Conservation (phyloP, 2,888 invertebrate species). For the Coelogynopora nodosa region DNA sequence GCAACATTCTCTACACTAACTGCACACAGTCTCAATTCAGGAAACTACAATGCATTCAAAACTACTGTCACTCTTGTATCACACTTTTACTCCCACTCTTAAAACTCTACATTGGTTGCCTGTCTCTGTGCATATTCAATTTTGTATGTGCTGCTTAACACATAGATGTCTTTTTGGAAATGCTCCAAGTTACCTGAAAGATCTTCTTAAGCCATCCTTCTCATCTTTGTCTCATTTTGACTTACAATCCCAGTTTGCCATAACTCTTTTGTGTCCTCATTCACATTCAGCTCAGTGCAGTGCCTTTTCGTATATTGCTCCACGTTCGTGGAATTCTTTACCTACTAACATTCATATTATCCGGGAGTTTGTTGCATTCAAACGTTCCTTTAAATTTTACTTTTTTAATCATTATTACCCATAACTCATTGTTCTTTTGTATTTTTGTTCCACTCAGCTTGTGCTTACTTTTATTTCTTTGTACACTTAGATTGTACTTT, state of each 20-base stretch:
- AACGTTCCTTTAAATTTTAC: constrained; percentile 5
- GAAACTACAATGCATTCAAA: constrained; percentile 5
- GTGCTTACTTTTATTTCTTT: neutral
- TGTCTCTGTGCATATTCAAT: neutral
- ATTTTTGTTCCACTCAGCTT: neutral
- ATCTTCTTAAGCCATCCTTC: neutral
- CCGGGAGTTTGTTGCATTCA: neutral
- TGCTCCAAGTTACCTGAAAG: neutral
- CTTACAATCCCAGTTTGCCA: constrained; percentile 1
- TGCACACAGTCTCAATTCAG: neutral
- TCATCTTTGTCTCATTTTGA: neutral
- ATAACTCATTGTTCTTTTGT: neutral
- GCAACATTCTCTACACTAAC: neutral
- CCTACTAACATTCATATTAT: neutral
- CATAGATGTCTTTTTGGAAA: constrained; percentile 4
- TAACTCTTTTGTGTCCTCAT: neutral
- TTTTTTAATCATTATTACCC: neutral
- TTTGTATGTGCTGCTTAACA: neutral
- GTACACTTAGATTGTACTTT: neutral
- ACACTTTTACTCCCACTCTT: neutral
- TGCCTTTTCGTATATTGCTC: neutral
- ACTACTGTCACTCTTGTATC: neutral
- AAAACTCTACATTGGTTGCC: constrained; percentile 1
- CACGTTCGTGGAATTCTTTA: constrained; percentile 18
- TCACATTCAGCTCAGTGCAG: neutral